Base-by-base conservation (phyloP, 2,888 invertebrate genomes). In the Agriopis aurantiaria region DNA sequence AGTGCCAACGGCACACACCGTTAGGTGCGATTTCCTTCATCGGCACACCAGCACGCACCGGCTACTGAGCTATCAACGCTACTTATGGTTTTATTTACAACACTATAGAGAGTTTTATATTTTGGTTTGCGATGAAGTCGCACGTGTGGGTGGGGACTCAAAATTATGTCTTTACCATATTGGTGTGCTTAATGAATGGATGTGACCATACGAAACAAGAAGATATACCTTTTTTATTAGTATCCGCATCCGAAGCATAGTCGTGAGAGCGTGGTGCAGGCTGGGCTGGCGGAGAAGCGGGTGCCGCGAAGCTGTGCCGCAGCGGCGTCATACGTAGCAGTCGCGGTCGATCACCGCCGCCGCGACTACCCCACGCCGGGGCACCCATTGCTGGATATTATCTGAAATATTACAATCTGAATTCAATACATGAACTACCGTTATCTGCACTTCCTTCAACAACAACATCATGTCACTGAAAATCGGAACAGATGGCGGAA, bases 161-260 rank as follows among this genome's bases (percentile, higher is more conserved):
- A 23, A 23, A 23, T 23, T 23, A 23, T 43, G 43, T 43, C 9
- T 43, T 2, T 7, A 43, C 9, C 43, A 10, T 43, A 8, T 43
- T 9, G 43, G 9, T 43, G 43, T 43, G 7, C 8, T 9, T 43
- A 43, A 7, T 8, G 9, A 43, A 7, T 6, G 7, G 7, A 8
- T 43, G 43, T 43, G 9, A 43, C 49, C 3, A 5, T 14, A 49
- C 8, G 1, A 17, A 51, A 51, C 51, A 51, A 51, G 3, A 17
- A 12, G 23, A 4, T 3, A 12, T 78, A 95, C 95, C 95, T 95
- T 92, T 93, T 80, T 95, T 94, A 87, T 92, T 95, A 87, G 95
- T 95, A 87, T 95, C 95, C 78, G 95, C 95, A 87, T 95, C 95
- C 75, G 95, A 95, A 84, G 95, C 92, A 83, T 95, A 95, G 82